phyloP scores from a whole-genome alignment of 2,888 invertebrate species.

The Ganaspis brasiliensis region DNA sequence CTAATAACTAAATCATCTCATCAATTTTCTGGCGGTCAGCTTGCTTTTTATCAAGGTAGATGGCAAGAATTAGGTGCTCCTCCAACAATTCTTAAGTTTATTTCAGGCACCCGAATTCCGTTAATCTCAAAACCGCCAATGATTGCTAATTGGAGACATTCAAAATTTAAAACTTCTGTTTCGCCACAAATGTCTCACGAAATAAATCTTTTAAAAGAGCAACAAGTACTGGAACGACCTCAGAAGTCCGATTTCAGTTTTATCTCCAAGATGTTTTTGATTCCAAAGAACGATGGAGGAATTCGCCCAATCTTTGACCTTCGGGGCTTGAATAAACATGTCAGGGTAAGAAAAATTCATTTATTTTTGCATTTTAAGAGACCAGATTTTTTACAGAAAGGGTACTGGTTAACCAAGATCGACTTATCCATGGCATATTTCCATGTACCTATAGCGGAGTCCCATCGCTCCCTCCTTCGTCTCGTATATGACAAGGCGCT shows the following conservation, averaged over 20 bases:
- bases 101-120: conserved; percentile 48
- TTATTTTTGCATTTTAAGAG: conserved; percentile 46
- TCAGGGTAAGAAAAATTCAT: conserved; percentile 37
- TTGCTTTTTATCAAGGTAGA: conserved; percentile 47
- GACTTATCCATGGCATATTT: background rate
- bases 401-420: conserved; percentile 36
- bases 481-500: background rate
- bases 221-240: conserved; percentile 27
- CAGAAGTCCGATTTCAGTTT: too few relatives aligned
- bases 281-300: background rate
- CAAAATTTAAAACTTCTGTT: conserved; percentile 40
- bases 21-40: conserved; percentile 46
- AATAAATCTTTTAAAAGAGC: conserved; percentile 45
- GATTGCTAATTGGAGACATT: conserved; percentile 46
- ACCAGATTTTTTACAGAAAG: conserved; percentile 45
- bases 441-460: background rate
- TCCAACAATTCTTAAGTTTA: conserved; percentile 47
- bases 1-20: background rate
- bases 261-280: background rate
- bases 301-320: background rate
- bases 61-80: conserved; percentile 56
- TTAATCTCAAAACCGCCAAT: conserved; percentile 45
- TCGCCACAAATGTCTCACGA: conserved; percentile 45
- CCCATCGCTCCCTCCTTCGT: background rate
- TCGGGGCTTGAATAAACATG: conserved; percentile 15